Conservation (phyloP, 2,888 invertebrate genomes). For the Rhimphoctona megacephalus region DNA sequence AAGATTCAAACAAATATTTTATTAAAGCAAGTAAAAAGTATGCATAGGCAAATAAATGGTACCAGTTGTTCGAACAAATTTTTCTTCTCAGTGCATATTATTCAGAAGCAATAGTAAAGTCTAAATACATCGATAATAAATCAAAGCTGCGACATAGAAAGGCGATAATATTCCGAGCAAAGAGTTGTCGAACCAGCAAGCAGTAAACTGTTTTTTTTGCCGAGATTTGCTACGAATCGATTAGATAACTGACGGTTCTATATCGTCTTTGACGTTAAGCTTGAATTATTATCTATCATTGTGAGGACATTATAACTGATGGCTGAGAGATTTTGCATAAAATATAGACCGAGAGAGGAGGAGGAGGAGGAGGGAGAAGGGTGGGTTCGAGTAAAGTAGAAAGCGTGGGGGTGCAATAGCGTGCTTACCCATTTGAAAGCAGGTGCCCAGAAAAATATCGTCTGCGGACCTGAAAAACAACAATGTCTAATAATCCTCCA, state of each 20-base stretch:
- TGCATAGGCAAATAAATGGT: too few relatives aligned
- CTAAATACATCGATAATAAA: not conserved
- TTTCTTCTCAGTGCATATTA: too few relatives aligned
- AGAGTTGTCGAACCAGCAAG: not conserved
- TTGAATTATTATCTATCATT: slow-evolving; percentile 19
- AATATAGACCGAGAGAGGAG: not conserved
- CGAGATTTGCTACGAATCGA: not conserved
- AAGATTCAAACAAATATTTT: too few relatives aligned
- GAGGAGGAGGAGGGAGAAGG: not conserved
- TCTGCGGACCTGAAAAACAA: slow-evolving; percentile 93
- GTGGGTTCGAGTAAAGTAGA: not conserved
- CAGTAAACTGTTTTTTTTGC: not conserved
- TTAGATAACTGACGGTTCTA: slow-evolving; percentile 31
- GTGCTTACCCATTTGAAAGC: slow-evolving; percentile 97
- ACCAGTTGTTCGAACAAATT: too few relatives aligned
- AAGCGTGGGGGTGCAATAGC: slow-evolving; percentile 11
- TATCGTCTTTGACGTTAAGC: slow-evolving; percentile 11
- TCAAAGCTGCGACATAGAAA: not conserved
- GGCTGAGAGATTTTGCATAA: slow-evolving; percentile 2
- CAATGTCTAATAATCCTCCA: not conserved
- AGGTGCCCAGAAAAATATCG: slow-evolving; percentile 99
- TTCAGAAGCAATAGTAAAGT: not conserved
- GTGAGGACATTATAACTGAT: not conserved
- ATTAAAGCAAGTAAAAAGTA: too few relatives aligned
- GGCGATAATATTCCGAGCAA: not conserved